A percentile compares a stretch with the other conserved stretches of the same genome.
phyloP scores from a whole-genome alignment of 2,888 invertebrate genomes.

The Drosophila buzzatii region DNA sequence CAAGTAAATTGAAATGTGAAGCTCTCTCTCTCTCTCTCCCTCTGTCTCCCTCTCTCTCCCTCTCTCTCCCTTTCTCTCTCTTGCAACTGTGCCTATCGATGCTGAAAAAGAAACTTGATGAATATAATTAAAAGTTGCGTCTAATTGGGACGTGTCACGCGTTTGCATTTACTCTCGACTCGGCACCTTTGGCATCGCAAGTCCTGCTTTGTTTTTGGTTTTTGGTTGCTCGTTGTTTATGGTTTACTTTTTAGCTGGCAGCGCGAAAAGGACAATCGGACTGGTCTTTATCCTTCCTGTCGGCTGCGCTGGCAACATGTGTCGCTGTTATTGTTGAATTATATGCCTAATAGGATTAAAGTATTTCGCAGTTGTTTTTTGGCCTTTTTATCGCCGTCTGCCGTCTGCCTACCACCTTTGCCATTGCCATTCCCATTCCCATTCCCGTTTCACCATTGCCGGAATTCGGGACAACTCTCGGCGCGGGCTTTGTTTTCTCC shows the following conservation, averaged over 20 bases:
- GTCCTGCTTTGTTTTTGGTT: constrained; percentile 2
- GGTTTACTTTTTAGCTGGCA: constrained; percentile 27
- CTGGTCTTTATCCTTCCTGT: constrained; percentile 76
- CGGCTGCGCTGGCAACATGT: constrained; percentile 81
- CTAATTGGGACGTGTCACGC: constrained; percentile 43
- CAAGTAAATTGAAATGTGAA: constrained; percentile 6
- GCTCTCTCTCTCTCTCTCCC: not conserved
- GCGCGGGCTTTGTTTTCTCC: constrained; percentile 35
- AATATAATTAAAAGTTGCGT: constrained; percentile 40
- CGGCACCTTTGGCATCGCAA: constrained; percentile 21
- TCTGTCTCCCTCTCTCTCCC: not conserved
- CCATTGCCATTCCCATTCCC: not conserved
- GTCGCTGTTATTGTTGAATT: constrained; percentile 84
- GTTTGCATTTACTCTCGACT: constrained; percentile 2
- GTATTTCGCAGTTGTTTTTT: constrained; percentile 80
- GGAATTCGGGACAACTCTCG: constrained; percentile 49
- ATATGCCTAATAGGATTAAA: constrained; percentile 84
- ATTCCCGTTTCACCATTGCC: constrained; percentile 10
- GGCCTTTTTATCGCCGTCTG: constrained; percentile 64
- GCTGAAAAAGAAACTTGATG: constrained; percentile 25
- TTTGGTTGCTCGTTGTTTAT: not conserved
- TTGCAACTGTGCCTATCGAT: not conserved
- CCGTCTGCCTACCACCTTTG: constrained; percentile 9
- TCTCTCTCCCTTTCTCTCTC: not conserved
- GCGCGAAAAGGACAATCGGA: constrained; percentile 74